Evolutionary conservation across 92 coral and sea anemone species (phyloP), one percentile per base, ranked within the genome.

Genomic region (Actinostola sp.): DNA sequence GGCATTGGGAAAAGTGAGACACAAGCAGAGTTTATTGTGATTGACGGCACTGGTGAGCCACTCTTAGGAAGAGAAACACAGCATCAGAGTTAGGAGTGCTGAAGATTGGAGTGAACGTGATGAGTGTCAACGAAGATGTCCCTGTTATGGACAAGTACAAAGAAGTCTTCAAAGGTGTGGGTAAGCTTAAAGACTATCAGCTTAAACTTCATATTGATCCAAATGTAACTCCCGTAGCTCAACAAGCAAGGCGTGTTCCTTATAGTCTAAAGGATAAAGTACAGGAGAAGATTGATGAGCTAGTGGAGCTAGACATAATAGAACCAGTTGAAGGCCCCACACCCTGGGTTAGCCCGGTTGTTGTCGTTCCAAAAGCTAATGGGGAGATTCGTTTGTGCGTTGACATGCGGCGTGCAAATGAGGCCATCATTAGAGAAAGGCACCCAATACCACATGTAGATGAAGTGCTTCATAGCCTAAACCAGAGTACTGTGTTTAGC

Each of bases 391-490:
- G 45, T 7, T 14, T 39, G 8, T 39, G 45, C 14, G 45, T 39
- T 7, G 45, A 39, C 16, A 51, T 51, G 58, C 58, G 23, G 16
- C 27, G 27, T 5, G 20, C 58, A 20, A 49, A n/a, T n/a, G n/a
- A n/a, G n/a, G n/a, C n/a, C n/a, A n/a, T n/a, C n/a, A n/a, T n/a
- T n/a, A n/a, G n/a, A 14, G 73, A 71, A 39, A 79, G 79, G 28
- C 85, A 63, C 34, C 85, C 72, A 24, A 71, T 80, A 2, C 85
- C 80, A 32, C 55, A 45, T 36, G 75, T 59, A 23, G 84, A 78
- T 20, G 77, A 78, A 14, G 77, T 58, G 14, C 66, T 80, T 11
- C 39, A 63, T 11, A 67, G 45, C 64, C 25, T 72, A 51, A 29
- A 62, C 59, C 71, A 79, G 2, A 74, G 72, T 26, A 79, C 65